A percentile compares a stretch with the other conserved stretches of the same genome.
Evolutionary conservation across 2,113 vertebrate species (phyloP).

Genomic region (Scopus umbretta): DNA sequence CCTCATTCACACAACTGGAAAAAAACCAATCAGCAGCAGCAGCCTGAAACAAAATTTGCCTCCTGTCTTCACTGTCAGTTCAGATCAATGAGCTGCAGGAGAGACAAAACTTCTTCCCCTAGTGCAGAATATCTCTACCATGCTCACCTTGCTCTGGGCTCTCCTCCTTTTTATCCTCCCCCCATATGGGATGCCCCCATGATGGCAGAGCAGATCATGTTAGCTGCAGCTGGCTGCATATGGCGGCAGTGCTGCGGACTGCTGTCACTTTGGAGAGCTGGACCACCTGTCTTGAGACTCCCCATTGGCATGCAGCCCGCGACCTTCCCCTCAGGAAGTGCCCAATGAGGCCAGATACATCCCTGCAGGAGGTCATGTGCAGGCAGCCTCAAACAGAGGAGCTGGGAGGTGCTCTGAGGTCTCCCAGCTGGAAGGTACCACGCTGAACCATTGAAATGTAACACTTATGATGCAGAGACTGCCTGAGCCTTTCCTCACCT

Average conservation of each 20-base stretch:
- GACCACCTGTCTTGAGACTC: not conserved
- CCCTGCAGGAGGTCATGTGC: not conserved
- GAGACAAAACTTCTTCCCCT: not conserved
- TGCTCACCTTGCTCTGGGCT: not conserved
- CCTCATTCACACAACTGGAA: not conserved
- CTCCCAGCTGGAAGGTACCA: not conserved
- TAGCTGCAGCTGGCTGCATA: not conserved
- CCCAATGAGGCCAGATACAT: rapidly evolving
- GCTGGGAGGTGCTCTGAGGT: not conserved
- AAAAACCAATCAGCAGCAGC: rapidly evolving
- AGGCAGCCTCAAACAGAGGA: not conserved
- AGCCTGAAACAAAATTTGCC: not conserved
- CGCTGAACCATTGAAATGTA: not conserved
- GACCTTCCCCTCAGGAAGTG: rapidly evolving
- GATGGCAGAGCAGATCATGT: not conserved
- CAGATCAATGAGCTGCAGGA: too few species aligned
- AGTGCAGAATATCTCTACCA: not conserved
- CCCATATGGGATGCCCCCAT: not conserved
- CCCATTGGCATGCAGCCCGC: not conserved
- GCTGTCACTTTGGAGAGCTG: not conserved
- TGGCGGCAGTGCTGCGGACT: too few species aligned
- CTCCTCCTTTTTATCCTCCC: not conserved
- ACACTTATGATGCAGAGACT: not conserved
- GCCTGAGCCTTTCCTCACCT: not conserved
- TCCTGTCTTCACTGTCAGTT: not conserved